phyloP scores from a whole-genome alignment of 1,140 invertebrate genomes.

The Gerris buenoi region DNA sequence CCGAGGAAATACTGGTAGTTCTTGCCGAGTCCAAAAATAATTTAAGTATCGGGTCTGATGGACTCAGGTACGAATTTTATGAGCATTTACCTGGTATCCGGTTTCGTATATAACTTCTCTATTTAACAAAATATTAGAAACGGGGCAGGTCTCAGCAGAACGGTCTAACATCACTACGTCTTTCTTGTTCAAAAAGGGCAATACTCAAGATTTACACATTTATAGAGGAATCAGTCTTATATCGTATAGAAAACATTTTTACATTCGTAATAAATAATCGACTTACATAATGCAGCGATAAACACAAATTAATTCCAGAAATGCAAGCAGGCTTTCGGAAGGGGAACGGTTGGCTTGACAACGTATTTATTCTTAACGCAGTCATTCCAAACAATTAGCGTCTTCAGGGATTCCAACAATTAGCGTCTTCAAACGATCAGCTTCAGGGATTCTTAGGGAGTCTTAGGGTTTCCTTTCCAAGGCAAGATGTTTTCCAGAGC shows the following conservation, averaged over 20 bases:
- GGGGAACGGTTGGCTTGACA: constrained; percentile 15
- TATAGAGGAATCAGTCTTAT: constrained; percentile 20
- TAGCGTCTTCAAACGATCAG: too few relatives aligned
- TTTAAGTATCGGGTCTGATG: constrained; percentile 17
- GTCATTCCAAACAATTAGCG: not conserved
- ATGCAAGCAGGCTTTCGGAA: constrained; percentile 20
- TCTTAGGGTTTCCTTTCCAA: too few relatives aligned
- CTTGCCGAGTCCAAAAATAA: not conserved
- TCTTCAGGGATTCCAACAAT: too few relatives aligned
- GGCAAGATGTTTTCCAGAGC: too few relatives aligned
- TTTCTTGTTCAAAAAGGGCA: constrained; percentile 17
- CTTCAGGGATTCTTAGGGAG: too few relatives aligned
- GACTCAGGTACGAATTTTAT: constrained; percentile 11
- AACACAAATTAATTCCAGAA: constrained; percentile 16
- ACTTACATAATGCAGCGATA: constrained; percentile 17
- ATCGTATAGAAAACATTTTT: constrained; percentile 20
- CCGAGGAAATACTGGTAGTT: not conserved
- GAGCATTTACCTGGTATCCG: constrained; percentile 11
- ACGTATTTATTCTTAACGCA: constrained; percentile 16
- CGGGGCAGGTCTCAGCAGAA: constrained; percentile 3
- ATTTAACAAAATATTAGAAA: constrained; percentile 14
- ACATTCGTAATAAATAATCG: constrained; percentile 16
- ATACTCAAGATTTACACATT: constrained; percentile 16
- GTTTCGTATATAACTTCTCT: not conserved
- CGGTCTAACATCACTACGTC: constrained; percentile 6